Conservation (phyloP, 2,888 invertebrate species). For the Ditula angustiorana region DNA sequence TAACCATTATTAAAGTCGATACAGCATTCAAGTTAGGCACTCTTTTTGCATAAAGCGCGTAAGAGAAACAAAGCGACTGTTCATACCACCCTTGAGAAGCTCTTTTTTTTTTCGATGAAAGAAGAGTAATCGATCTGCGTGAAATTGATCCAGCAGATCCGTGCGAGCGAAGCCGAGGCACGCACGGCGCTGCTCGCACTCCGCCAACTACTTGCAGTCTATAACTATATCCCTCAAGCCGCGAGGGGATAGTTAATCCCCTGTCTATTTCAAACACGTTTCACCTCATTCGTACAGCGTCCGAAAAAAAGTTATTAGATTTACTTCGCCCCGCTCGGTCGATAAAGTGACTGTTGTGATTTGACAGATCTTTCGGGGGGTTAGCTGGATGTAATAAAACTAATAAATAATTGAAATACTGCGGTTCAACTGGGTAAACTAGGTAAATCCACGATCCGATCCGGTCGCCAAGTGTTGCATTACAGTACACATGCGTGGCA, state of each 20-base stretch:
- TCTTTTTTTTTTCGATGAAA: conserved; percentile 51
- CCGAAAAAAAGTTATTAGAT: conserved; percentile 83
- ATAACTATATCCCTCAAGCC: conserved; percentile 53
- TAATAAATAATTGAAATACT: neutral
- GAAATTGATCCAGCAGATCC: conserved; percentile 76
- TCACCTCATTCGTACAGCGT: conserved; percentile 82
- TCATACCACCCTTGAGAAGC: conserved; percentile 49
- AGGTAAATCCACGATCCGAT: neutral
- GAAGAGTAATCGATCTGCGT: conserved; percentile 76
- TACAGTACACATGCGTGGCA: neutral
- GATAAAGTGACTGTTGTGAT: conserved; percentile 70
- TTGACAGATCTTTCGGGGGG: conserved; percentile 60
- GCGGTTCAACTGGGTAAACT: neutral
- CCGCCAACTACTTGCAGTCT: conserved; percentile 24
- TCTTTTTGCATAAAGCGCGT: neutral
- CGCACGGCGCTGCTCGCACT: conserved; percentile 56
- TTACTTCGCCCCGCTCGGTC: conserved; percentile 70
- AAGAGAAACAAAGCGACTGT: conserved; percentile 10
- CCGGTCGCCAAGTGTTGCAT: no score
- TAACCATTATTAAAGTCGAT: neutral
- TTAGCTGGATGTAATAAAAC: no score
- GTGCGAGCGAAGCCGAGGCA: conserved; percentile 63
- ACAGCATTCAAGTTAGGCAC: neutral
- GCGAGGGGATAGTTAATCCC: conserved; percentile 82
- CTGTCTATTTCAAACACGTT: conserved; percentile 85